Conservation (phyloP, 2,113 vertebrate genomes). For the Todiramphus chloris region DNA sequence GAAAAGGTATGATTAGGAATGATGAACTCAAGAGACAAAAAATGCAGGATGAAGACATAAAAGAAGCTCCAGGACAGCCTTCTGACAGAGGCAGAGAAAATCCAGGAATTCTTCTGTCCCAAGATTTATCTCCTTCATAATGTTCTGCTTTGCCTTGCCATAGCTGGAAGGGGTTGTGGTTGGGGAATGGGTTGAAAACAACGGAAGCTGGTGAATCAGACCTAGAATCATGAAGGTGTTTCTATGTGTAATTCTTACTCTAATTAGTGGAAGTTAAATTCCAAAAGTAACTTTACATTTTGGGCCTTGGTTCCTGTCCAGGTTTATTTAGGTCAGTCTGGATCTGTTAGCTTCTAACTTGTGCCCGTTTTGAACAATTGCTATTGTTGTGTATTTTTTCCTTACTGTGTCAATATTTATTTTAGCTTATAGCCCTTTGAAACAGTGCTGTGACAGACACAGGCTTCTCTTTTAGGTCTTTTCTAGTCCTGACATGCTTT, state of each 20-base stretch:
- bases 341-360: not conserved
- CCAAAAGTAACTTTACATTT: not conserved
- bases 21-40: not conserved
- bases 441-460: not conserved
- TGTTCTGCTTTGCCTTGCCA: not conserved
- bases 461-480: not conserved
- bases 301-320: not conserved
- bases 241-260: not conserved
- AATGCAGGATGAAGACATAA: not conserved
- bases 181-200: not conserved
- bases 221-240: not conserved
- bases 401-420: slow-evolving; percentile 50
- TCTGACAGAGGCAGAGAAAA: not conserved
- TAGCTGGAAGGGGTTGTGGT: not conserved
- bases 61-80: not conserved
- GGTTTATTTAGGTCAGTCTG: not conserved
- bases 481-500: not conserved
- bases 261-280: not conserved
- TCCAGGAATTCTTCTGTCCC: not conserved
- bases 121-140: not conserved
- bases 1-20: not conserved
- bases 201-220: not conserved
- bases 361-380: slow-evolving; percentile 17
- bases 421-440: not conserved
- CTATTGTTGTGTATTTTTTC: slow-evolving; percentile 40